Base-by-base conservation (phyloP, 2,888 invertebrate species). In the Leucophenga maculata region DNA sequence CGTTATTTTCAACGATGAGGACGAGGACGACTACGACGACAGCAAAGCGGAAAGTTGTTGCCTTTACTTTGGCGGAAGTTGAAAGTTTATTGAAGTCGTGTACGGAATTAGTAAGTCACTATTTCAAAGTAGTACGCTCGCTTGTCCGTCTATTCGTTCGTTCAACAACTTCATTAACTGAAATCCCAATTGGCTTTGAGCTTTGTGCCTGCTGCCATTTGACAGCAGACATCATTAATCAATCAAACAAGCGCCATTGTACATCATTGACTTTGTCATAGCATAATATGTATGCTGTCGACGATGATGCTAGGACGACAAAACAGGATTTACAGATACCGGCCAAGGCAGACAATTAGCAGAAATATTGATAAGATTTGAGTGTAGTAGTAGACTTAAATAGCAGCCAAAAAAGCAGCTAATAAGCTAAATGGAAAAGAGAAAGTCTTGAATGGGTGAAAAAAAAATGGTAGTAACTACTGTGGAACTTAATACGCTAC, bases 221-320 rank as follows among this genome's bases (percentile, higher is more conserved):
- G 80, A 84, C 84, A 79, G 78, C 79, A 79, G 80, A 76, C 83
- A 76, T 71, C 83, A 80, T 80, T 80, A 80, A 80, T 80, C 80
- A 80, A 80, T 80, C 83, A 79, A 75, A 70, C 74, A 65, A 68
- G 2, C 31, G 32, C 57, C 22, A 26, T 16, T 22, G 55, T 39
- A 54, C 31, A 55, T 44, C 44, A 44, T 39, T 46, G 46, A 48
- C 59, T 59, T 32, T 59, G 59, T 59, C 59, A 50, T n/a, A n/a
- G 50, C n/a, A 18, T 8, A 50, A 50, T 50, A 50, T 50, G 39
- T 39, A 39, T 39, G 39, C 39, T 39, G 26, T 22, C 55, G 55
- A 55, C 55, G 26, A 22, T 54, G 13, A 20, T 14, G 55, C 26
- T 11, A 20, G 6, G 26, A 13, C 20, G 14, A 18, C 26, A 26